phyloP scores from a whole-genome alignment of 2,113 vertebrate species.

The Triplophysa dalaica region DNA sequence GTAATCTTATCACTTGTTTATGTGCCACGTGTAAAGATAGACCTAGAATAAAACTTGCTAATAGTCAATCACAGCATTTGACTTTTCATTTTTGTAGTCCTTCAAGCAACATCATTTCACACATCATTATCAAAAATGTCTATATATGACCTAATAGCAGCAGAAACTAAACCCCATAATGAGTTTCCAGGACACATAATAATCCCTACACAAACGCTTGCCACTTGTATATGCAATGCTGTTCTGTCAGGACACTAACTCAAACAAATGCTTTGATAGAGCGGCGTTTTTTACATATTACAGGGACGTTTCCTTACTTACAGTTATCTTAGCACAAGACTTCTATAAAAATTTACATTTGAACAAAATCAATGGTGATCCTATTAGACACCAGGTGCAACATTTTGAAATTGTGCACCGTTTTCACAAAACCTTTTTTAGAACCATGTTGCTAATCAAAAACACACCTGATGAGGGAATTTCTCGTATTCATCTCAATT shows the following conservation, averaged over 20 bases:
- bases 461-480: constrained; percentile 68
- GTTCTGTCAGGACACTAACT: too few relatives aligned
- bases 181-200: too few relatives aligned
- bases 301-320: too few relatives aligned
- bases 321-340: background rate
- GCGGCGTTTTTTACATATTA: too few relatives aligned
- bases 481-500: constrained; percentile 60
- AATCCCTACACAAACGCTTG: too few relatives aligned
- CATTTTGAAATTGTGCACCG: constrained; percentile 60
- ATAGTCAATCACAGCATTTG: background rate
- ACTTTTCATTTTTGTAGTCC: background rate
- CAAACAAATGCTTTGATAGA: too few relatives aligned
- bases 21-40: background rate
- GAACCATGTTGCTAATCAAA: constrained; percentile 69
- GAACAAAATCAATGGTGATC: constrained; percentile 28
- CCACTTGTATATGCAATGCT: too few relatives aligned
- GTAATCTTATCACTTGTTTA: background rate
- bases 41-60: background rate
- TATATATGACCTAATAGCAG: too few relatives aligned
- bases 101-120: background rate
- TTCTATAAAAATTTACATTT: constrained; percentile 7
- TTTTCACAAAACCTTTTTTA: constrained; percentile 54
- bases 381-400: constrained; percentile 67
- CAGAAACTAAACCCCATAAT: too few relatives aligned
- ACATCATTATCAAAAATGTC: background rate